Evolutionary conservation across 1,140 invertebrate genomes (phyloP).

Genomic region (Megathymus violae): DNA sequence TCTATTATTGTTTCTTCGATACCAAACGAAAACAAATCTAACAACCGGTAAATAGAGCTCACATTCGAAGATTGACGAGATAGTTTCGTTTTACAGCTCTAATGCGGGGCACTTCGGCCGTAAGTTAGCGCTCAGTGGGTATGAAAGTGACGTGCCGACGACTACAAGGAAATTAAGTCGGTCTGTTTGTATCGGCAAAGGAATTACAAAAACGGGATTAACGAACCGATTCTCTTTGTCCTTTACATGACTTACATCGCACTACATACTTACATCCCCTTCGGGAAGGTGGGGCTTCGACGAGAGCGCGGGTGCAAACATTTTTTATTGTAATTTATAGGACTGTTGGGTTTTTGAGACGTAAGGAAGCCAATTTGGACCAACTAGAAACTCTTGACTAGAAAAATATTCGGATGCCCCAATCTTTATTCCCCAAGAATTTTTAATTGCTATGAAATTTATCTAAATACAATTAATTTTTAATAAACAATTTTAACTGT

Average conservation of each 20-base stretch:
- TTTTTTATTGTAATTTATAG: slow-evolving; percentile 18
- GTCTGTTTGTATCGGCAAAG: slow-evolving; percentile 43
- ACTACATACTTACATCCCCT: slow-evolving; percentile 4
- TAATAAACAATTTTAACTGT: too few relatives aligned
- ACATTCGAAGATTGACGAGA: slow-evolving; percentile 39
- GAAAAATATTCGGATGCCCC: not conserved
- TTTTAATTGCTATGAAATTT: too few relatives aligned
- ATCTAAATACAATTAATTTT: too few relatives aligned
- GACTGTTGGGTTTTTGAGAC: slow-evolving; percentile 7
- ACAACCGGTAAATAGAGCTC: slow-evolving; percentile 43
- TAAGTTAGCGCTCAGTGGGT: slow-evolving; percentile 31
- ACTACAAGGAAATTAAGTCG: slow-evolving; percentile 49
- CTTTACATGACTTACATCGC: slow-evolving; percentile 29
- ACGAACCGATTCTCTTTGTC: slow-evolving; percentile 36
- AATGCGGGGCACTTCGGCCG: slow-evolving; percentile 34
- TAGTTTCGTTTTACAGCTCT: slow-evolving; percentile 78
- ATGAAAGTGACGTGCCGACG: slow-evolving; percentile 46
- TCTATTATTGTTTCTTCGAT: slow-evolving; percentile 63
- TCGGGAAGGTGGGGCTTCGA: slow-evolving; percentile 16
- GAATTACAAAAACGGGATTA: slow-evolving; percentile 33
- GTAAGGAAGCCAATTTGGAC: slow-evolving; percentile 20
- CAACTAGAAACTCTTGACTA: not conserved
- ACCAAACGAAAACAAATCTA: slow-evolving; percentile 45
- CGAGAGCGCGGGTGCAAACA: slow-evolving; percentile 19
- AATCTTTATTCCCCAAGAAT: too few relatives aligned